Percentiles rank a stretch among this genome's conserved stretches.
Conservation (phyloP, 2,888 invertebrate species). For the Hanleya hanleyi region DNA sequence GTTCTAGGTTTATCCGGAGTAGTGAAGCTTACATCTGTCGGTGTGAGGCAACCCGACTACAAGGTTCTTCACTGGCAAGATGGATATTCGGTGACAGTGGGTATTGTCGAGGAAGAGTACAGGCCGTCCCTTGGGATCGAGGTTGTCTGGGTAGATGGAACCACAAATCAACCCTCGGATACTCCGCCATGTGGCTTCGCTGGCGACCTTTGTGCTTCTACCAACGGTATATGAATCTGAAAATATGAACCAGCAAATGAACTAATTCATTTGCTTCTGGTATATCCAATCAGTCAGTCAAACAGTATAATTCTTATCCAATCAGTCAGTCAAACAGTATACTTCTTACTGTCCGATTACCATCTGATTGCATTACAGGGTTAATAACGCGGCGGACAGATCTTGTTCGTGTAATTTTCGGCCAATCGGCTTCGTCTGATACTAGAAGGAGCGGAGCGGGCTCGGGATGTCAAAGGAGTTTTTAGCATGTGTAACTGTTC, state of each 20-base stretch:
- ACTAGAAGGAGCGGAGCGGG: too few relatives aligned
- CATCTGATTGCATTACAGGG: too few relatives aligned
- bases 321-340: too few relatives aligned
- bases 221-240: constrained; percentile 30
- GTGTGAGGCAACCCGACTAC: constrained; percentile 30
- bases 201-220: constrained; percentile 33
- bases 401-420: too few relatives aligned
- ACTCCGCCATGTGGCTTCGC: constrained; percentile 47
- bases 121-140: constrained; percentile 20
- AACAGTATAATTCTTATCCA: too few relatives aligned
- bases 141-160: constrained; percentile 37
- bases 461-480: too few relatives aligned
- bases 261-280: neutral
- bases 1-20: constrained; percentile 23
- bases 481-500: too few relatives aligned
- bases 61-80: constrained; percentile 41
- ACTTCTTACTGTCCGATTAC: too few relatives aligned
- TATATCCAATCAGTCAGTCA: too few relatives aligned
- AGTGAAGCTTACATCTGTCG: constrained; percentile 3
- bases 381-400: too few relatives aligned
- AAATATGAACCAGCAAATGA: constrained; percentile 7
- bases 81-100: constrained; percentile 19
- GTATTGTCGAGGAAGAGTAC: constrained; percentile 18
- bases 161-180: constrained; percentile 47
- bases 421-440: too few relatives aligned